Evolutionary conservation across 2,113 vertebrate species (phyloP), one percentile per base, ranked within the genome.

Genomic region (Cnemophilus loriae): DNA sequence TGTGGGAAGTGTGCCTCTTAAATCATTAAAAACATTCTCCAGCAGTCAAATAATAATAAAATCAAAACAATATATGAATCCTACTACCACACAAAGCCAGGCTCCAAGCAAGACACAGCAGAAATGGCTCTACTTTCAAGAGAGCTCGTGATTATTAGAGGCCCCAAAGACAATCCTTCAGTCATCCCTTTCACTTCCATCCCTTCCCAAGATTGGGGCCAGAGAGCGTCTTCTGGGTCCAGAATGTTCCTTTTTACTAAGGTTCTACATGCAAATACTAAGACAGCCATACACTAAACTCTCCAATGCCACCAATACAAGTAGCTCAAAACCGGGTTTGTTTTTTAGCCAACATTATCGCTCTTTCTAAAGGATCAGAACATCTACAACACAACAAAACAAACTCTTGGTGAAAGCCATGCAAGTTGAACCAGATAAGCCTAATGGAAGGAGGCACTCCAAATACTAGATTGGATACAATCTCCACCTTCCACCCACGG

Each of bases 41-140:
- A 76, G 63, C 47, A 92, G 28, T 59, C 57, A 71, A 75, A 47
- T 37, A 81, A 47, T 44, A 71, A 67, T 50, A 84, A 87, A 94
- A 46, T 7, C 15, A 81, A 87, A 77, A 12, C 0, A 0, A 33
- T 8, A 23, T 3, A 78, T 16, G 70, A 85, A 69, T 49, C 14
- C 37, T 61, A 16, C 24, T 52, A 28, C 20, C 1, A 1, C 21
- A 84, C 3, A 82, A 63, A 94, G 24, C 12, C 6, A 8, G 52
- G n/a, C 26, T 88, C 74, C 49, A 76, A 46, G 46, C 28, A 90
- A 79, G n/a, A 60, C 28, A 69, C 9, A 57, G 16, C 13, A 73
- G 41, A 82, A 96, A 68, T 0, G 1, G 22, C n/a, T 85, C 37
- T 75, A 13, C 28, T 70, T 87, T 61, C 32, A 87, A 60, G 22